Evolutionary conservation across 1,140 invertebrate species (phyloP), one percentile per base, ranked within the genome.

Genomic region (Latrodectus geometricus): DNA sequence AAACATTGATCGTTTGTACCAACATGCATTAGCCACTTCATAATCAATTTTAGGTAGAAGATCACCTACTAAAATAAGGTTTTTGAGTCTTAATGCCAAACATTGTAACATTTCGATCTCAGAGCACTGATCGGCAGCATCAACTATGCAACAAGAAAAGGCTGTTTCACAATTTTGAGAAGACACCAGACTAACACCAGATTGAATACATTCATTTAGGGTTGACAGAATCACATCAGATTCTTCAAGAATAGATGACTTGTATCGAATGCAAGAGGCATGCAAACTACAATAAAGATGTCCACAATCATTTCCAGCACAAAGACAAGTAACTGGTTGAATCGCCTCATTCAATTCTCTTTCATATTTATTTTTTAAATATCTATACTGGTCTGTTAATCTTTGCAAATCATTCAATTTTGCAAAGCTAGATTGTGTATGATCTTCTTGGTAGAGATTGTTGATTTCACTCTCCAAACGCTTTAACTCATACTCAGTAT

Each of bases 41-140:
- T 35, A 5, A 35, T 35, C 35, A 35, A 35, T 35, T 35, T 35
- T 35, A 90, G 98, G 97, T 89, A 95, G 93, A 8, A 95, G 94
- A 92, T 99, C 97, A 0, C 97, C 97, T 21, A 98, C 95, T 68
- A 99, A 91, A 21, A 98, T 93, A 65, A 98, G 92, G 81, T 93
- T 94, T 9, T 93, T 93, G 9, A 96, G 92, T 65, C 93, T 93
- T 74, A 95, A 92, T 89, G 94, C 93, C 9, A 98, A 91, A 0
- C 97, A 97, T 76, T 96, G 93, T 50, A 98, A 90, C 17, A 94
- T 94, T 89, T 96, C 95, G 0, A 95, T 94, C 91, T 98, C 97
- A 35, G 94, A 94, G 88, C 94, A 94, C 89, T 98, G 96, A 0
- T 96, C 96, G 17, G 97, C 96, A 91, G 98, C 97, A 90, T 98